A percentile compares a stretch with the other conserved stretches of the same genome.
These are phyloP conservation scores for Toxotes chatareus DNA, from an alignment of 2,113 vertebrate genomes.

Conservation along the genomic window DNA sequence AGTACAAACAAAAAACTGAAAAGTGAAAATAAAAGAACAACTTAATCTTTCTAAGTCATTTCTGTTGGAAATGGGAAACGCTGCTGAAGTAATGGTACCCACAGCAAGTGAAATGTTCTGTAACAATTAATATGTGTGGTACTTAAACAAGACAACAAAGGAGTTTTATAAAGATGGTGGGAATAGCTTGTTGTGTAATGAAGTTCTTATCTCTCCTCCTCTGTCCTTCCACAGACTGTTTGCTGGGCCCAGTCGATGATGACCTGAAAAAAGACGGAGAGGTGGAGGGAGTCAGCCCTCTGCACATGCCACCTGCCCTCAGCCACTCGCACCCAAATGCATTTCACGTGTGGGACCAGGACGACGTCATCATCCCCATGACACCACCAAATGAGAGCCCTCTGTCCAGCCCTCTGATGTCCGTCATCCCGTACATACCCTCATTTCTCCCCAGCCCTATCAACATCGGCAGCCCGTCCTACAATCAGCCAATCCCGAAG, in stretches of 20 bases:
- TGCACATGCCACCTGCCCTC: conserved; percentile 66
- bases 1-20: not conserved
- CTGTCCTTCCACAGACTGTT: conserved; percentile 78
- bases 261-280: conserved; percentile 69
- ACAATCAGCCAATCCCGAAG: conserved; percentile 61
- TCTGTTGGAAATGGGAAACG: too few species aligned
- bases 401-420: conserved; percentile 72
- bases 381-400: conserved; percentile 46
- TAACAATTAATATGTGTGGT: not conserved
- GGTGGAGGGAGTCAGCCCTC: conserved; percentile 51
- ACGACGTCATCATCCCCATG: conserved; percentile 81
- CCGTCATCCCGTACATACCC: conserved; percentile 79
- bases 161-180: not conserved
- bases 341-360: conserved; percentile 85
- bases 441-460: conserved; percentile 73
- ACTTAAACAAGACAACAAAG: not conserved
- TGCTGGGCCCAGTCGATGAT: conserved; percentile 82
- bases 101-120: not conserved
- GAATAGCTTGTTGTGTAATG: not conserved
- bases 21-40: not conserved
- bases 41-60: too few species aligned
- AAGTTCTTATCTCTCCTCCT: not conserved
- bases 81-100: not conserved
- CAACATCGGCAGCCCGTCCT: conserved; percentile 58
- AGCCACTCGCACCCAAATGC: conserved; percentile 81